These are phyloP conservation scores for Megalopta genalis DNA, from an alignment of 1,140 invertebrate species.

Conservation along the genomic window DNA sequence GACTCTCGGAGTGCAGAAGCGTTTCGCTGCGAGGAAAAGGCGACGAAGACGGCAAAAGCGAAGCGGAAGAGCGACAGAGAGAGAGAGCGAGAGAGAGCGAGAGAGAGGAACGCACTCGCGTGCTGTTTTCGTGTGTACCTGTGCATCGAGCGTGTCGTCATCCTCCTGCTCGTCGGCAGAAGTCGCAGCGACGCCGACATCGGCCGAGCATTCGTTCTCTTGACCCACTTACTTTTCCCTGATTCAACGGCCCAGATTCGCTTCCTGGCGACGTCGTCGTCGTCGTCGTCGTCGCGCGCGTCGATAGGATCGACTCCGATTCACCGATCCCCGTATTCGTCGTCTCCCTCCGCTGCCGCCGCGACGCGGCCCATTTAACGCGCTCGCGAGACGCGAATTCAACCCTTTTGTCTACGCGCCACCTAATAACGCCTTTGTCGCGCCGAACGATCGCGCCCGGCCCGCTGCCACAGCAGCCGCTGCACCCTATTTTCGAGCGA, in stretches of 20 bases:
- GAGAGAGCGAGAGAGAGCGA: slow-evolving; percentile 4
- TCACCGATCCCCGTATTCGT: slow-evolving; percentile 9
- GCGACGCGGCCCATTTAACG: neutral
- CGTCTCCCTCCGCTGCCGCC: neutral
- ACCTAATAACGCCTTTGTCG: slow-evolving; percentile 1
- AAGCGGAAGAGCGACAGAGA: neutral
- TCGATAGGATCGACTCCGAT: slow-evolving; percentile 42
- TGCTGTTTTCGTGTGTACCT: neutral
- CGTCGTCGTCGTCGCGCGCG: neutral
- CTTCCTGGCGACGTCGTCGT: slow-evolving; percentile 52
- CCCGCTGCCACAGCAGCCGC: no score
- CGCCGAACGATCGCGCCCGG: neutral
- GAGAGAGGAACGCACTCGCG: neutral
- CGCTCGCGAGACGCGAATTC: neutral
- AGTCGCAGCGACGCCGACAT: slow-evolving; percentile 48
- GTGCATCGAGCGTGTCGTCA: slow-evolving; percentile 31
- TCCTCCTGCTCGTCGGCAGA: slow-evolving; percentile 31
- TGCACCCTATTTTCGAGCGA: no score
- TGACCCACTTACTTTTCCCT: slow-evolving; percentile 74
- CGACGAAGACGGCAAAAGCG: neutral
- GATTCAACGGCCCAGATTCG: slow-evolving; percentile 73
- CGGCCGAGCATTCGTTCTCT: slow-evolving; percentile 67
- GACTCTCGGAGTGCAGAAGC: slow-evolving; percentile 19
- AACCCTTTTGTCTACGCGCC: neutral
- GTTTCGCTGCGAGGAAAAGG: no score